Base-by-base conservation (phyloP, 1,140 invertebrate species). In the Triops longicaudatus region DNA sequence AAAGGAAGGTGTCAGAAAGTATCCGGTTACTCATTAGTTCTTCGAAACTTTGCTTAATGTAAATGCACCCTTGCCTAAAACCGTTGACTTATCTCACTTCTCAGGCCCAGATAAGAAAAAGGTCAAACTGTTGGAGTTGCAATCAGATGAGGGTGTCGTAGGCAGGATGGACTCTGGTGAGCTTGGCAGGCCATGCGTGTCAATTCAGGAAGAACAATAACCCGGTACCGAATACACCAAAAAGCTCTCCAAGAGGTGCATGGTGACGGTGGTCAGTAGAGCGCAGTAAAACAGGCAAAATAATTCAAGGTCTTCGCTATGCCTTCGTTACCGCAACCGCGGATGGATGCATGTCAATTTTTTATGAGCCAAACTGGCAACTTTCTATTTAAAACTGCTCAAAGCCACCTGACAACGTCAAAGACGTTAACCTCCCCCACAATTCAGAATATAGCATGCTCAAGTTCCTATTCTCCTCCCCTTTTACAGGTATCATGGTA, bases 181-280 rank as follows among this genome's bases (percentile, higher is more conserved):
- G 50, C 50, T 63, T 63, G 50, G 22, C 50, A 63, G 50, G 50
- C 50, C 50, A 63, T 63, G 50, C 50, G 50, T 63, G 17, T 63
- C 50, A 10, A n/a, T 14, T 63, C 50, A 63, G 22, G 50, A 63
- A 17, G 22, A 63, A 63, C 17, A 63, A 63, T 63, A 22, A 7
- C 31, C 7, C 31, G 31, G n/a, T n/a, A n/a, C 31, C 31, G 3
- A 1, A 63, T n/a, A 63, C 17, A 63, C 14, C 14, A 5, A 14
- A n/a, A 63, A 37, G 31, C 50, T 17, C 50, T 63, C 10, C 10
- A 63, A 22, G 50, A 22, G 22, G 50, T 63, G 22, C 50, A 63
- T 63, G 50, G 17, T 63, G 14, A 63, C 50, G 14, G 50, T 22
- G 50, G 14, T 63, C 50, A 63, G 50, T 17, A 63, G 50, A 63